These are phyloP conservation scores for Jaculus jaculus DNA, from an alignment of 2,113 vertebrate genomes.

Conservation along the genomic window DNA sequence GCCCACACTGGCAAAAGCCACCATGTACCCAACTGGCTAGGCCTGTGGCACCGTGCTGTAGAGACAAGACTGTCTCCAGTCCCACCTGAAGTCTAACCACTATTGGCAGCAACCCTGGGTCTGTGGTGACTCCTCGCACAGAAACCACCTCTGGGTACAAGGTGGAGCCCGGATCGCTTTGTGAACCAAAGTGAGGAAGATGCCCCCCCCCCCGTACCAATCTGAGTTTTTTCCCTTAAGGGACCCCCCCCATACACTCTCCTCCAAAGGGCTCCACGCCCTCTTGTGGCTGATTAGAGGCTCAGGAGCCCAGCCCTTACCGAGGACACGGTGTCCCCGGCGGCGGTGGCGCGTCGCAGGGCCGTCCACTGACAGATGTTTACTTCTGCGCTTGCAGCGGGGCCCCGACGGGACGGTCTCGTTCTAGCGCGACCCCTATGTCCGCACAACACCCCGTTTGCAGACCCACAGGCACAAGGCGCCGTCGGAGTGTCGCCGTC, in stretches of 20 bases:
- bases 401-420: conserved; percentile 39
- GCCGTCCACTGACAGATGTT: conserved; percentile 73
- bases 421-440: not conserved
- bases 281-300: conserved; percentile 67
- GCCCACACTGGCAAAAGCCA: not conserved
- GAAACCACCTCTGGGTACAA: not conserved
- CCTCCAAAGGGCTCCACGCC: conserved; percentile 61
- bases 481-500: not conserved
- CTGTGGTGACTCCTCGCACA: not conserved
- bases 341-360: not conserved
- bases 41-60: not conserved
- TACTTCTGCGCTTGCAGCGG: conserved; percentile 60
- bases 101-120: not conserved
- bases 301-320: conserved; percentile 60
- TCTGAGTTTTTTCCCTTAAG: conserved; percentile 58
- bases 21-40: not conserved
- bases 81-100: not conserved
- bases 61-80: not conserved
- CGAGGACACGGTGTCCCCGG: conserved; percentile 79
- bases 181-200: not conserved
- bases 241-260: not conserved
- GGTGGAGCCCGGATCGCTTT: not conserved
- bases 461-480: not conserved
- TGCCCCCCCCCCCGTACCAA: not conserved
- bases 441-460: not conserved